Conservation (phyloP, 2,113 vertebrate genomes). For the Xenopus laevis region DNA sequence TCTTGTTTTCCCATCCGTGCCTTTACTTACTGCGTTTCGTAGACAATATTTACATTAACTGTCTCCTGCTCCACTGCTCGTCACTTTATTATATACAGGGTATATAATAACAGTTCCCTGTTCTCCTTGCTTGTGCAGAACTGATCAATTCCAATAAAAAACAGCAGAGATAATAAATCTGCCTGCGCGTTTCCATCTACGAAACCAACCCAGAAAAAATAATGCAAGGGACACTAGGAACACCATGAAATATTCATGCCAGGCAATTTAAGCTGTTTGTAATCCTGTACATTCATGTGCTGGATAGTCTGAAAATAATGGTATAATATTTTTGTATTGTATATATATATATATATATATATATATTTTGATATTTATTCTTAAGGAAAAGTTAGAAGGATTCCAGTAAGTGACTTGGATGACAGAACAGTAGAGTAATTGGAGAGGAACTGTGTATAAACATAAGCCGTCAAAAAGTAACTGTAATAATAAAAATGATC, state of each 20-base stretch:
- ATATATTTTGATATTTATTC: too few species aligned
- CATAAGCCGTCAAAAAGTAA: too few species aligned
- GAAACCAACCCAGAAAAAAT: neutral
- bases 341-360: too few species aligned
- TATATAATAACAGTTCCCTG: neutral
- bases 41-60: constrained; percentile 22
- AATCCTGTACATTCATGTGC: neutral
- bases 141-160: neutral
- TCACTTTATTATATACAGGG: neutral
- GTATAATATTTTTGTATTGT: too few species aligned
- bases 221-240: neutral
- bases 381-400: too few species aligned
- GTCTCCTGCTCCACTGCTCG: neutral
- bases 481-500: too few species aligned
- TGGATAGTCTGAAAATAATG: too few species aligned
- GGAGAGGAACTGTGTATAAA: too few species aligned
- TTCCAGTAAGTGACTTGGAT: too few species aligned
- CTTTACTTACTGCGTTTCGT: constrained; percentile 43
- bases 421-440: too few species aligned
- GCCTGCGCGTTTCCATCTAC: neutral
- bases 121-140: neutral
- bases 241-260: neutral
- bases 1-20: neutral
- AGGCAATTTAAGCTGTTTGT: neutral
- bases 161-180: constrained; percentile 4